phyloP scores from a whole-genome alignment of 2,888 invertebrate species.

The Amiota minor region DNA sequence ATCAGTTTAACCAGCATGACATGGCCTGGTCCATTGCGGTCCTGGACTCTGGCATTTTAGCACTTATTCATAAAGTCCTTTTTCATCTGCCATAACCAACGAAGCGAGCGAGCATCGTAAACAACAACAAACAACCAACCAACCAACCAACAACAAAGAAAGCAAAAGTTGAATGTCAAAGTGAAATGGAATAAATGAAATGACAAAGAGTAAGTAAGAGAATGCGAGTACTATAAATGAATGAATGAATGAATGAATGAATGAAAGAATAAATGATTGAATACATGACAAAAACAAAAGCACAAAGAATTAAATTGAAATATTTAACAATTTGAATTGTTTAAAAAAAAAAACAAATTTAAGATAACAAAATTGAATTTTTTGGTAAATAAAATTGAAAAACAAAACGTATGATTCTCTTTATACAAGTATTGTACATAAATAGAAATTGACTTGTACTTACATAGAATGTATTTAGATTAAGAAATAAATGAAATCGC shows the following conservation, averaged over 20 bases:
- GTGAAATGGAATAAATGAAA: constrained; percentile 23
- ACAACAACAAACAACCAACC: background rate
- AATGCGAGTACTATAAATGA: background rate
- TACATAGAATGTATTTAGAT: too few species aligned
- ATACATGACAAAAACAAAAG: background rate
- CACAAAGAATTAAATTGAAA: background rate
- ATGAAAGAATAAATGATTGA: background rate
- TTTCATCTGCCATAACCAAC: constrained; percentile 38
- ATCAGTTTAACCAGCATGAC: constrained; percentile 73
- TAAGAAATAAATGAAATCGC: too few species aligned
- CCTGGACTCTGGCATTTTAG: constrained; percentile 69
- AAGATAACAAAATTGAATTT: background rate
- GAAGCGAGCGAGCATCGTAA: too few species aligned
- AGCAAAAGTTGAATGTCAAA: constrained; percentile 45
- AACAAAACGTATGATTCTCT: background rate
- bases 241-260: background rate
- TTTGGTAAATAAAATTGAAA: background rate
- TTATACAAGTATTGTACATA: background rate
- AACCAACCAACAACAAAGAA: constrained; percentile 42
- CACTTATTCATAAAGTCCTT: constrained; percentile 68
- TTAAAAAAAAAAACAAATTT: background rate
- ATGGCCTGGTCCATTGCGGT: constrained; percentile 72
- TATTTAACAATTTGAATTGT: background rate
- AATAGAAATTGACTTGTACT: too few species aligned
- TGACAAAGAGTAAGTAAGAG: constrained; percentile 30